phyloP scores from a whole-genome alignment of 2,113 vertebrate species.

The Salvelinus fontinalis region DNA sequence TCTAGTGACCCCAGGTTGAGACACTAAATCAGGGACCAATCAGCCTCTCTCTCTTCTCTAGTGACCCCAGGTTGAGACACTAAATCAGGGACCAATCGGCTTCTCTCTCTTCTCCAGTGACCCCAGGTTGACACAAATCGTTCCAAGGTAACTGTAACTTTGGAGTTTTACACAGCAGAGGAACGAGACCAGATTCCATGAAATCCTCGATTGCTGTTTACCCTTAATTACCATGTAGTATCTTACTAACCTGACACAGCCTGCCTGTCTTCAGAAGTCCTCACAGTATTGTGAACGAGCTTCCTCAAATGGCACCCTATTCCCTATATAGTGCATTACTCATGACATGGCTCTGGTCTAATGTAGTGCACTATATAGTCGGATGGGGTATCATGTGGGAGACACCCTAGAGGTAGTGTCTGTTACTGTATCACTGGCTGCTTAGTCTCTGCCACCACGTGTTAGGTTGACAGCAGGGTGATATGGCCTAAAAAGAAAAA shows the following conservation, averaged over 20 bases:
- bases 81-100: not conserved
- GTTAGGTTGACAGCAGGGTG: slow-evolving; percentile 77
- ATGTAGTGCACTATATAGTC: too few species aligned
- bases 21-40: too few species aligned
- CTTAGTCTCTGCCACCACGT: slow-evolving; percentile 75
- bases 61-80: not conserved
- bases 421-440: slow-evolving; percentile 69
- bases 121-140: not conserved
- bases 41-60: not conserved
- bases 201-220: slow-evolving; percentile 63
- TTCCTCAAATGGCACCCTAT: too few species aligned
- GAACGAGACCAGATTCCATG: slow-evolving; percentile 44
- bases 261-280: slow-evolving; percentile 62
- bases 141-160: not conserved
- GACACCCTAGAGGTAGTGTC: slow-evolving; percentile 30
- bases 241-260: slow-evolving; percentile 64
- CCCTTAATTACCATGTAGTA: slow-evolving; percentile 73
- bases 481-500: too few species aligned
- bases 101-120: not conserved
- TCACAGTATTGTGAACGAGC: not conserved
- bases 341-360: too few species aligned
- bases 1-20: too few species aligned
- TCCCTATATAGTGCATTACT: too few species aligned
- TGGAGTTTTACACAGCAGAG: not conserved
- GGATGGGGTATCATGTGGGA: too few species aligned